Evolutionary conservation across 2,888 invertebrate species (phyloP).

Genomic region (Yponomeuta sedellus): DNA sequence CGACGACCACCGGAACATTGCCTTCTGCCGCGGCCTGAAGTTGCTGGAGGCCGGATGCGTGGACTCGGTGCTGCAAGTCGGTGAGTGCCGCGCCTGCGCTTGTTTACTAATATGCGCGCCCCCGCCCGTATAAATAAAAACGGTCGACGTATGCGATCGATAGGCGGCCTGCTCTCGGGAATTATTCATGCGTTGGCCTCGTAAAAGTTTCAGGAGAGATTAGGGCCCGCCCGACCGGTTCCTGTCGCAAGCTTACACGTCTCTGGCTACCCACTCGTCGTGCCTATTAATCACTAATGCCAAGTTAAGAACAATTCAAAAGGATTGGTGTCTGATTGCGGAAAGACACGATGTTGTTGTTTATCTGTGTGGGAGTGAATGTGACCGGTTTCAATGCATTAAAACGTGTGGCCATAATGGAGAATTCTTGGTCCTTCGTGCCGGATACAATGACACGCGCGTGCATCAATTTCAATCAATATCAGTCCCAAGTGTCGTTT

Average conservation of each 20-base stretch:
- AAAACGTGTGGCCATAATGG: background rate
- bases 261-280: constrained; percentile 5
- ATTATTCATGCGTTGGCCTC: constrained; percentile 71
- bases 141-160: constrained; percentile 75
- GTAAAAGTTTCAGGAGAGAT: constrained; percentile 69
- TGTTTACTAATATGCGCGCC: constrained; percentile 76
- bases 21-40: constrained; percentile 91
- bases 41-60: constrained; percentile 89
- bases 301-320: background rate
- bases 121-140: constrained; percentile 74
- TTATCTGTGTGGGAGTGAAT: background rate
- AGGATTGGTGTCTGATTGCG: background rate
- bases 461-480: background rate
- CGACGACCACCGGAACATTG: constrained; percentile 86
- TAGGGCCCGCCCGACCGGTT: constrained; percentile 34
- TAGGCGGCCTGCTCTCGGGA: constrained; percentile 71
- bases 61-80: constrained; percentile 91
- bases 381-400: constrained; percentile 10
- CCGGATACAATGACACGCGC: background rate
- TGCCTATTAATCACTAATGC: background rate
- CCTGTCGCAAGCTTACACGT: constrained; percentile 11
- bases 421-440: background rate
- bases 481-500: background rate
- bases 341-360: background rate
- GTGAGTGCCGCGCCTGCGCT: constrained; percentile 81